These are phyloP conservation scores for Esox niger DNA, from an alignment of 2,113 vertebrate species.

Conservation along the genomic window DNA sequence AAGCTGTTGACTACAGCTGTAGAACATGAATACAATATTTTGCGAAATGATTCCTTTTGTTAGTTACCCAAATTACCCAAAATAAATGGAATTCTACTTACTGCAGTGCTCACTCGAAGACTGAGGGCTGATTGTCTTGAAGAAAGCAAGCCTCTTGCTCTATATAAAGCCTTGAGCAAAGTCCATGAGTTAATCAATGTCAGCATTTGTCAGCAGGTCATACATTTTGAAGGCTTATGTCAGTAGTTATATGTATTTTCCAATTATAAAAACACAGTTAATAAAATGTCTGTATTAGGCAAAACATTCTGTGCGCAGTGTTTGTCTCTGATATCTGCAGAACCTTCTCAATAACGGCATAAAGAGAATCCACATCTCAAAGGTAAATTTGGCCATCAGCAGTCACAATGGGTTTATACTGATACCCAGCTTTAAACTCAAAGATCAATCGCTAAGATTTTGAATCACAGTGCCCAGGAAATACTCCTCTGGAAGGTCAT, in stretches of 20 bases:
- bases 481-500: too few species aligned
- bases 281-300: too few species aligned
- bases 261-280: too few species aligned
- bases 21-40: not conserved
- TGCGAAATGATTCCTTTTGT: not conserved
- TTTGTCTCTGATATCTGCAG: too few species aligned
- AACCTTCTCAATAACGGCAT: too few species aligned
- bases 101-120: not conserved
- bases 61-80: not conserved
- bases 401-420: too few species aligned
- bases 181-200: slow-evolving; percentile 22
- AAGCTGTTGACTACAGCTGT: not conserved
- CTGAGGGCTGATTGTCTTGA: slow-evolving; percentile 26
- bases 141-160: slow-evolving; percentile 14
- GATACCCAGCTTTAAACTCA: too few species aligned
- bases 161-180: slow-evolving; percentile 26
- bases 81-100: not conserved
- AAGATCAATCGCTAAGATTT: too few species aligned
- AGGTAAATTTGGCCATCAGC: too few species aligned
- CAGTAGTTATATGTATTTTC: not conserved
- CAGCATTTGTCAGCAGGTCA: not conserved
- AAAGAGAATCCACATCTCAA: too few species aligned
- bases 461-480: too few species aligned
- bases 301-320: not conserved
- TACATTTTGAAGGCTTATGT: not conserved